phyloP scores from a whole-genome alignment of 92 coral and sea anemone genomes.

The Epizoanthus rinbou region DNA sequence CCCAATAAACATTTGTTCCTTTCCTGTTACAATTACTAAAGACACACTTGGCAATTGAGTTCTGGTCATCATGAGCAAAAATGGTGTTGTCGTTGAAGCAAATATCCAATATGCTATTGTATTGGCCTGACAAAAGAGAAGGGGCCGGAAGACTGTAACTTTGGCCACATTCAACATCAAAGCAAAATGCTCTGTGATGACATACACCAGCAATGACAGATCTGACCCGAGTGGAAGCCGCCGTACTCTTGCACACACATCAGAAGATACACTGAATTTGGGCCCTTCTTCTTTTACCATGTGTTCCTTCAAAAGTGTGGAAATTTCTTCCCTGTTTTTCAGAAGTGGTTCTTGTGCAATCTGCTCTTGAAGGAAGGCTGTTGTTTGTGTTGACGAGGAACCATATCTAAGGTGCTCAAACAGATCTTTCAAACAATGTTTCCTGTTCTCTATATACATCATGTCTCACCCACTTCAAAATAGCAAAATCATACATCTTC shows the following conservation, averaged over 20 bases:
- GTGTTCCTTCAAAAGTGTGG: background rate
- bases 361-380: background rate
- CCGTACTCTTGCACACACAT: background rate
- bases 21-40: background rate
- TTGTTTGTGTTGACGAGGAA: too few species aligned
- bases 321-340: background rate
- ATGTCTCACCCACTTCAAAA: too few species aligned
- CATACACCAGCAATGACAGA: background rate
- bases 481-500: too few species aligned
- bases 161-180: background rate
- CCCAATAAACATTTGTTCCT: background rate
- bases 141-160: background rate
- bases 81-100: background rate
- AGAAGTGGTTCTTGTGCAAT: background rate
- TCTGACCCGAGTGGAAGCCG: background rate
- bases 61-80: background rate
- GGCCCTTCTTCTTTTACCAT: background rate
- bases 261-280: background rate
- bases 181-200: background rate
- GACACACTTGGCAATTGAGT: background rate
- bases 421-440: too few species aligned
- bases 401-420: too few species aligned
- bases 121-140: background rate
- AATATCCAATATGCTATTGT: background rate
- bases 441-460: too few species aligned